Evolutionary conservation across 2,797 vertebrate genomes (phyloP).

Genomic region (Falco rusticolus): DNA sequence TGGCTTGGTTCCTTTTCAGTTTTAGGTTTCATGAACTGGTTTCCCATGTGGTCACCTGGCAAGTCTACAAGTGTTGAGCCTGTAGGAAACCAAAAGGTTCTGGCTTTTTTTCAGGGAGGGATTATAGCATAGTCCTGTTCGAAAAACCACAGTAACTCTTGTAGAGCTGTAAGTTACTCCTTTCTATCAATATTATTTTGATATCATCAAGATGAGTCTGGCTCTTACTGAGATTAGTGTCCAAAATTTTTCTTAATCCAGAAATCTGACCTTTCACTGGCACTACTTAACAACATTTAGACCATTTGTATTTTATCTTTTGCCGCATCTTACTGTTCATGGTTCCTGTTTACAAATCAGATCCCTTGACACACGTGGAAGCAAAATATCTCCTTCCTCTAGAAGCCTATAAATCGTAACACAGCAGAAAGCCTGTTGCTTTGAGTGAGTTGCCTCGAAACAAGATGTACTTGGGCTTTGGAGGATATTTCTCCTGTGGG

Average conservation of each 20-base stretch:
- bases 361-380: not conserved
- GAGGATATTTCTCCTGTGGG: not conserved
- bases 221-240: not conserved
- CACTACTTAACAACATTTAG: not conserved
- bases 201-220: not conserved
- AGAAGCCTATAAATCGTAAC: not conserved
- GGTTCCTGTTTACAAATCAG: not conserved
- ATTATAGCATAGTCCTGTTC: not conserved
- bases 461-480: not conserved
- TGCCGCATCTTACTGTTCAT: not conserved
- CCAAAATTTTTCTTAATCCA: not conserved
- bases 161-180: not conserved
- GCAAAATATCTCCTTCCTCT: not conserved
- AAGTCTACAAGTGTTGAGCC: not conserved
- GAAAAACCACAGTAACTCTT: not conserved
- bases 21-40: slow-evolving; percentile 23
- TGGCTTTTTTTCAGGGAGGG: slow-evolving; percentile 8
- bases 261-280: not conserved
- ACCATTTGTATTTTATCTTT: not conserved
- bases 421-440: not conserved
- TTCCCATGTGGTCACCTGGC: slow-evolving; percentile 45
- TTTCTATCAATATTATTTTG: not conserved
- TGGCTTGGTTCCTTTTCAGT: slow-evolving; percentile 38
- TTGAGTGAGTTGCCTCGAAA: not conserved
- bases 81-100: slow-evolving; percentile 2